A percentile compares a stretch with the other conserved stretches of the same genome.
Evolutionary conservation across 2,797 vertebrate genomes (phyloP).

Genomic region (Brotula barbata): DNA sequence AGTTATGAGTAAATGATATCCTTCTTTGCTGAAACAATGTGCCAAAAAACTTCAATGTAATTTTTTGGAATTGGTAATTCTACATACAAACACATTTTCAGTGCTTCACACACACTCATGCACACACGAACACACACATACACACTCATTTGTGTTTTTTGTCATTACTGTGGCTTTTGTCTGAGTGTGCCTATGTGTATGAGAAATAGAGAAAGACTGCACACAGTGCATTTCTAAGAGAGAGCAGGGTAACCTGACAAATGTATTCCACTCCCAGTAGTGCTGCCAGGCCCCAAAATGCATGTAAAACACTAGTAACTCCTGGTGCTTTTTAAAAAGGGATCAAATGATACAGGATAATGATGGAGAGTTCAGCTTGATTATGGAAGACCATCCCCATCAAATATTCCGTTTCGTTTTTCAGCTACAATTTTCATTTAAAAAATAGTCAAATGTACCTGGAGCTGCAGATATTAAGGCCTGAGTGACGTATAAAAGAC

Average conservation of each 20-base stretch:
- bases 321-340: conserved; percentile 73
- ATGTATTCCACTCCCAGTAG: conserved; percentile 73
- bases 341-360: conserved; percentile 76
- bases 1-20: too few species aligned
- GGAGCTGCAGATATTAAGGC: conserved; percentile 40
- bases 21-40: too few species aligned
- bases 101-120: conserved; percentile 10
- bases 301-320: conserved; percentile 76
- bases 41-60: too few species aligned
- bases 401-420: conserved; percentile 72
- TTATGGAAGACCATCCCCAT: conserved; percentile 73
- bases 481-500: conserved; percentile 39
- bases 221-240: conserved; percentile 53
- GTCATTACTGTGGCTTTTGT: conserved; percentile 45
- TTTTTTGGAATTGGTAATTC: too few species aligned
- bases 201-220: conserved; percentile 16
- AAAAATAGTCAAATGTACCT: conserved; percentile 43
- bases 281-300: conserved; percentile 66
- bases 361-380: conserved; percentile 77
- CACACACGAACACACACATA: background rate
- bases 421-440: conserved; percentile 18
- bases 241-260: conserved; percentile 68
- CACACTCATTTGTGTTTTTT: conserved; percentile 34
- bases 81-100: conserved; percentile 30
- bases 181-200: conserved; percentile 12